A percentile compares a stretch with the other conserved stretches of the same genome.
These are phyloP conservation scores for Aphis gossypii DNA, from an alignment of 1,140 invertebrate genomes.

Conservation along the genomic window DNA sequence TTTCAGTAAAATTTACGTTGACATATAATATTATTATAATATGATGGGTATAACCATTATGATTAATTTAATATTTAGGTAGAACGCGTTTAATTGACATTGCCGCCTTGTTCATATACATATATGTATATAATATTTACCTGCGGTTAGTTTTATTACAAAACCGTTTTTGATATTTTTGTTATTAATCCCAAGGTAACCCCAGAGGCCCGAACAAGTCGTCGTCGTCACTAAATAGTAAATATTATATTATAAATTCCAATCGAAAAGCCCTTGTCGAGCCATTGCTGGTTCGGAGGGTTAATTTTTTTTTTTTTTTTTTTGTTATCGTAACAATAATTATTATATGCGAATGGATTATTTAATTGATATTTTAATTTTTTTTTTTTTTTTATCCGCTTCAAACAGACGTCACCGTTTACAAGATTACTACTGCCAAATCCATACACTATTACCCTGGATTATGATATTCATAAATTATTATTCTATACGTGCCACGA, in stretches of 20 bases:
- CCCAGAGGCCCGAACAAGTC: background rate
- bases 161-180: background rate
- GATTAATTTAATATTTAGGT: background rate
- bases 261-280: background rate
- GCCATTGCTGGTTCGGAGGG: background rate
- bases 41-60: background rate
- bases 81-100: background rate
- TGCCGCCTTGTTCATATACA: background rate
- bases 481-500: background rate
- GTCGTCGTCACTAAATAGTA: background rate
- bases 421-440: background rate
- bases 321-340: background rate
- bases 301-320: background rate
- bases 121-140: background rate
- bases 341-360: background rate
- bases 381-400: background rate
- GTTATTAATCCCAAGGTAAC: background rate
- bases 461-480: slow-evolving; percentile 10
- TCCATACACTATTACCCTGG: background rate
- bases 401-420: background rate
- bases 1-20: background rate
- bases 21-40: background rate
- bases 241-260: background rate
- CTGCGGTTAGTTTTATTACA: background rate
- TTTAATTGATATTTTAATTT: background rate